phyloP scores from a whole-genome alignment of 2,888 invertebrate species.

The Allolobophora icterica region DNA sequence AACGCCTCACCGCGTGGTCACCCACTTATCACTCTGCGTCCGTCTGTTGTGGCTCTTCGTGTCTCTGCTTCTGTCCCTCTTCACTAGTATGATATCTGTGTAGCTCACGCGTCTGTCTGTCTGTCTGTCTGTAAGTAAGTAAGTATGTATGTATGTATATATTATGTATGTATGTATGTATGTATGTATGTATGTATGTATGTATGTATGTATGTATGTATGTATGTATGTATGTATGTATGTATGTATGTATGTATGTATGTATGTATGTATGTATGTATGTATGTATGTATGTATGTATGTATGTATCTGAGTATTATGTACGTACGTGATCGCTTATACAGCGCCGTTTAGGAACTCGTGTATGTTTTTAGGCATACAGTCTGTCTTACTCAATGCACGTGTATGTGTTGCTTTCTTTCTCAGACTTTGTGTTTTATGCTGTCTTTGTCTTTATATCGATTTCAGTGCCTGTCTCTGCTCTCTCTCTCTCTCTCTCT shows the following conservation, averaged over 20 bases:
- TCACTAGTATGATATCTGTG: not conserved
- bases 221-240: too few relatives aligned
- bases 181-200: not conserved
- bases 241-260: too few relatives aligned
- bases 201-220: not conserved
- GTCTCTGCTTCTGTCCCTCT: not conserved
- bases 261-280: too few relatives aligned
- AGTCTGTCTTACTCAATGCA: too few relatives aligned
- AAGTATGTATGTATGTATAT: not conserved
- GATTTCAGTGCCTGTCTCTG: too few relatives aligned
- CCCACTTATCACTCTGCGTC: not conserved
- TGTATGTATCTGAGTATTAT: not conserved
- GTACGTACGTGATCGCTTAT: too few relatives aligned
- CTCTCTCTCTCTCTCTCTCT: too few relatives aligned
- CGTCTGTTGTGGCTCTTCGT: not conserved
- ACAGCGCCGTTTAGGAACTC: too few relatives aligned
- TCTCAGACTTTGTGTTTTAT: too few relatives aligned
- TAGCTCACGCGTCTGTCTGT: not conserved
- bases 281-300: not conserved
- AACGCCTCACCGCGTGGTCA: not conserved
- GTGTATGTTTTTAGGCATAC: too few relatives aligned
- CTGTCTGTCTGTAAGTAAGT: not conserved
- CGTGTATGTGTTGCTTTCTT: not conserved
- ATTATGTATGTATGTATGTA: not conserved
- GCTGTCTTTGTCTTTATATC: too few relatives aligned